Evolutionary conservation across 2,113 vertebrate species (phyloP).

Genomic region (Genyomyrus donnyi): DNA sequence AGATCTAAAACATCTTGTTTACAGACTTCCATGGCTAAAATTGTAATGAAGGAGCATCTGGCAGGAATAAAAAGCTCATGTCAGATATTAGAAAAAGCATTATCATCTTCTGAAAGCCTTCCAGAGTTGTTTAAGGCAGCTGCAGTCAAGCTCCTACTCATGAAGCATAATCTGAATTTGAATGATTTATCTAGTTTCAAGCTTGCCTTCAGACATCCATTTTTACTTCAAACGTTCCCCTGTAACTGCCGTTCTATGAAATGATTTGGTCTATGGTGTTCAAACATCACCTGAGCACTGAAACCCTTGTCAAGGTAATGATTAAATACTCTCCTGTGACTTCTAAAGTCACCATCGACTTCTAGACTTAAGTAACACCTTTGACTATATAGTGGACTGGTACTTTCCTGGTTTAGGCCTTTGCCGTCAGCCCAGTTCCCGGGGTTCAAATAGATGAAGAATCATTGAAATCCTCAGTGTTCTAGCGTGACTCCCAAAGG

Average conservation of each 20-base stretch:
- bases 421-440: not conserved
- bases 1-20: not conserved
- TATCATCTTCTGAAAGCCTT: not conserved
- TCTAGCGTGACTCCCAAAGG: not conserved
- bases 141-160: not conserved
- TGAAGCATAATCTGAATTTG: not conserved
- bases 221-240: not conserved
- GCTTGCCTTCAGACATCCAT: not conserved
- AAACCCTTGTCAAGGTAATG: not conserved
- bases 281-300: not conserved
- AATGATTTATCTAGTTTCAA: not conserved
- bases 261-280: not conserved
- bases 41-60: not conserved
- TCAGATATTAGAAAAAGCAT: not conserved
- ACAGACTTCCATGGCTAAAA: not conserved
- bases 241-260: not conserved
- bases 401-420: not conserved
- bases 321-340: not conserved
- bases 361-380: not conserved
- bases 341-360: not conserved
- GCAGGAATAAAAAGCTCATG: not conserved
- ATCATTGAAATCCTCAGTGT: not conserved
- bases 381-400: not conserved
- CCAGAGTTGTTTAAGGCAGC: not conserved
- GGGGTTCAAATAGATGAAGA: not conserved